A percentile compares a stretch with the other conserved stretches of the same genome.
These are phyloP conservation scores for Drosophila prostipennis DNA, from an alignment of 2,888 invertebrate species.

Conservation along the genomic window DNA sequence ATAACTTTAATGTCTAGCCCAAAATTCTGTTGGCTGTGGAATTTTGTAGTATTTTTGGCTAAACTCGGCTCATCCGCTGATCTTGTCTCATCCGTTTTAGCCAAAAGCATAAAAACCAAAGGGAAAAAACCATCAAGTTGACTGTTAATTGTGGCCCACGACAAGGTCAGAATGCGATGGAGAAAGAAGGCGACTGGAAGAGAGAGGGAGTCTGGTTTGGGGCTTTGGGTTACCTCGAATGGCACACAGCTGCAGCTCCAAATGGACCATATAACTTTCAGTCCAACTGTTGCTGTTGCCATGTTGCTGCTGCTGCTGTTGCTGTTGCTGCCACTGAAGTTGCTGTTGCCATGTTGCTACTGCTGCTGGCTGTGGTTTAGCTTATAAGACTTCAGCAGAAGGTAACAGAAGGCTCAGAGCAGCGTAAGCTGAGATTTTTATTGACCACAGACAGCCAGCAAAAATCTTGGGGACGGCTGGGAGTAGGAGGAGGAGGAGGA, in stretches of 20 bases:
- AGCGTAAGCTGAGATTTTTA: slow-evolving; percentile 71
- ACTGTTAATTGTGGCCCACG: slow-evolving; percentile 51
- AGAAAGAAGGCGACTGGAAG: slow-evolving; percentile 17
- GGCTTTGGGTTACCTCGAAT: slow-evolving; percentile 39
- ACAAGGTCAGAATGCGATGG: slow-evolving; percentile 47
- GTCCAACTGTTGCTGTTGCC: slow-evolving; percentile 72
- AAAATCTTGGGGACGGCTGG: slow-evolving; percentile 35
- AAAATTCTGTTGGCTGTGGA: slow-evolving; percentile 47
- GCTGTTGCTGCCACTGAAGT: slow-evolving; percentile 26
- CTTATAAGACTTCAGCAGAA: slow-evolving; percentile 77
- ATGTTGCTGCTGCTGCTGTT: slow-evolving; percentile 5
- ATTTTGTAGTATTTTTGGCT: slow-evolving; percentile 20
- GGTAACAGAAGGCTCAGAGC: slow-evolving; percentile 59
- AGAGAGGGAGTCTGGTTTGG: slow-evolving; percentile 28
- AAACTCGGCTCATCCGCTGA: slow-evolving; percentile 50
- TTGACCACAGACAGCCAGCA: slow-evolving; percentile 70
- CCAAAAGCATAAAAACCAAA: slow-evolving; percentile 3
- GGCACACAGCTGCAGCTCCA: slow-evolving; percentile 77
- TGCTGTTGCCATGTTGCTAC: slow-evolving; percentile 43
- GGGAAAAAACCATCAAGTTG: slow-evolving; percentile 26
- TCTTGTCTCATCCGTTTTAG: slow-evolving; percentile 25
- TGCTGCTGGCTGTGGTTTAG: slow-evolving; percentile 66
- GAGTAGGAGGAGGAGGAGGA: neutral
- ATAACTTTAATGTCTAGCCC: neutral
- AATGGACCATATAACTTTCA: slow-evolving; percentile 77